Base-by-base conservation (phyloP, 2,888 invertebrate genomes). In the Atethmia centrago region DNA sequence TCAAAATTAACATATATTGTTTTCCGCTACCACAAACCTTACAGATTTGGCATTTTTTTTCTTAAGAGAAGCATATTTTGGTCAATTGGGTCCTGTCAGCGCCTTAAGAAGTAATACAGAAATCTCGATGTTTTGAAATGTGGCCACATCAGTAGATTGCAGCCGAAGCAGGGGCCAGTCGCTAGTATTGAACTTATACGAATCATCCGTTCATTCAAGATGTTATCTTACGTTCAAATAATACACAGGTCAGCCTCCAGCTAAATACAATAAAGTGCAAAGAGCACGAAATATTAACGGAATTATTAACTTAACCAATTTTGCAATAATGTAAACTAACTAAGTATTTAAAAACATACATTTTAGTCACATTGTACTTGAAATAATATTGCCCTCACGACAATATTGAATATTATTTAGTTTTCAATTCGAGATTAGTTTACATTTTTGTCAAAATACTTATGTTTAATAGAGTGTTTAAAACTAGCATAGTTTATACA, bases 301-400 rank as follows among this genome's bases (percentile, higher is more conserved):
- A 66, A 77, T 71, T 31, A 64, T 28, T 51, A 68, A 68, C 67
- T 40, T 45, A 71, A 61, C 0, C 1, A 63, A 3, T 28, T 61
- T 59, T n/a, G 40, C 53, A 72, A 69, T 58, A 71, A 66, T 55
- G 65, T 78, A 78, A 82, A 69, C 61, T 4, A 53, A 71, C 47
- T 16, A 19, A 36, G n/a, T n/a, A 36, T 21, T 45, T 63, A 21
- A 56, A 36, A 59, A 0, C n/a, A 40, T 14, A 0, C 3, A 28
- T 66, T 62, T 65, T 58, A 25, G n/a, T 47, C 14, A 56, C 21
- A 67, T 66, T 77, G 66, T 76, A 76, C 70, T 81, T 40, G 8
- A 3, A n/a, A 28, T 7, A n/a, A 40, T 51, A 51, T 36, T 36
- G 8, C 5, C 1, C 2, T 49, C 4, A 67, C 4, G 16, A 70